Evolutionary conservation across 2,797 vertebrate genomes (phyloP), one percentile per base, ranked within the genome.

Genomic region (Siniperca scherzeri): DNA sequence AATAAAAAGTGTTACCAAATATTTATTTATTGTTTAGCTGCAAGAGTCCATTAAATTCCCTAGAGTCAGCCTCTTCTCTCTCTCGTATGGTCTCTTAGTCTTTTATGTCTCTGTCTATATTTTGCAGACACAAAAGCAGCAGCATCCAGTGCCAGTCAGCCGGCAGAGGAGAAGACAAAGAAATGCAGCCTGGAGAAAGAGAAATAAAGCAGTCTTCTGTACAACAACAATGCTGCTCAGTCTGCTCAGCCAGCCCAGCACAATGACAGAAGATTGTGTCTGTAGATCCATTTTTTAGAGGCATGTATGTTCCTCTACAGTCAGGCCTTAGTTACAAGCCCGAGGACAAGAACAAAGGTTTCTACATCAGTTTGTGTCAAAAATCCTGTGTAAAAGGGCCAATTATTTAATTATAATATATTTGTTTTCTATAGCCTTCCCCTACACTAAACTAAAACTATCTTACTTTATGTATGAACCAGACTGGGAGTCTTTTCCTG

Each of bases 81-180:
- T 74, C 17, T n/a, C 2, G 16, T 36, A 16, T 52, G 11, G 62
- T 80, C 67, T 2, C 36, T 61, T 38, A 75, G 33, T 76, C 76
- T 78, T 77, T 83, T 14, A 70, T 71, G 69, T 80, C 27, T 60
- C 38, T 83, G 12, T 88, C 60, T 88, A 0, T 81, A n/a, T 88
- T 91, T 76, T 83, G 40, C 89, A 94, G 95, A 88, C 74, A 90
- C 87, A 87, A 91, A 88, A 86, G 90, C 75, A 61, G 86, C 88
- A 70, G 83, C 77, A 66, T 75, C 85, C 75, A 77, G 78, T 16
- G 73, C 19, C 16, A 88, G 81, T 89, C 92, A 93, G 66, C 65
- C 64, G 0, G 81, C 83, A 36, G 93, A 86, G 69, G 89, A 93
- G 78, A 90, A 91, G 81, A 88, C 77, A 70, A 92, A 93, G 92